Evolutionary conservation across 2,113 vertebrate genomes (phyloP), one percentile per base, ranked within the genome.

Genomic region (Proteles cristata): DNA sequence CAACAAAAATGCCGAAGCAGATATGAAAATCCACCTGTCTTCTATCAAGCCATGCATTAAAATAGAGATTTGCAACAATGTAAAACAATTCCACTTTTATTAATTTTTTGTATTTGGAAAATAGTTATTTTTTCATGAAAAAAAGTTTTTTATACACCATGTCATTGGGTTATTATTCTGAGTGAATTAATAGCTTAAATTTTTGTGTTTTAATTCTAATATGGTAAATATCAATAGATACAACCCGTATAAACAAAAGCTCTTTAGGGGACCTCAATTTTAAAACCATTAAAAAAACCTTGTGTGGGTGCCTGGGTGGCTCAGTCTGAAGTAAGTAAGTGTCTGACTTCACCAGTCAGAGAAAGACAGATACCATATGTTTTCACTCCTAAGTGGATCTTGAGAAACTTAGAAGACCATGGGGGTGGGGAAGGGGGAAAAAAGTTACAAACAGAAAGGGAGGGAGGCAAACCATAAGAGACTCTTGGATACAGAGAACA

Each of bases 171-270:
- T 88, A 88, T 85, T 50, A 79, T 28, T 84, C 61, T 89, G 2
- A 88, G 35, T n/a, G 21, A 95, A 16, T 73, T 73, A 81, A 55
- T 55, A 76, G 25, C 65, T 68, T 83, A 76, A 17, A n/a, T 23
- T 76, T 66, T 50, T 35, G 43, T 45, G 19, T 43, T 91, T 93
- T 89, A 89, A 93, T 79, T 89, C 61, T 92, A 92, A 77, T 69
- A 69, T 74, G 11, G 28, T 84, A 92, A 95, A 63, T 79, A 77
- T 48, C 35, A 39, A 85, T 28, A 80, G 19, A 79, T 66, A 85
- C 9, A 95, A 65, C 21, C 74, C 43, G 15, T 58, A 86, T 43
- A 55, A 77, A 63, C 82, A 81, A 73, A 87, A 86, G 17, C 4
- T 87, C 53, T 81, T 31, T 33, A 35, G 21, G 48, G 53, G 33